Evolutionary conservation across 2,888 invertebrate species (phyloP), one percentile per base, ranked within the genome.

Genomic region (Cosmia pyralina): DNA sequence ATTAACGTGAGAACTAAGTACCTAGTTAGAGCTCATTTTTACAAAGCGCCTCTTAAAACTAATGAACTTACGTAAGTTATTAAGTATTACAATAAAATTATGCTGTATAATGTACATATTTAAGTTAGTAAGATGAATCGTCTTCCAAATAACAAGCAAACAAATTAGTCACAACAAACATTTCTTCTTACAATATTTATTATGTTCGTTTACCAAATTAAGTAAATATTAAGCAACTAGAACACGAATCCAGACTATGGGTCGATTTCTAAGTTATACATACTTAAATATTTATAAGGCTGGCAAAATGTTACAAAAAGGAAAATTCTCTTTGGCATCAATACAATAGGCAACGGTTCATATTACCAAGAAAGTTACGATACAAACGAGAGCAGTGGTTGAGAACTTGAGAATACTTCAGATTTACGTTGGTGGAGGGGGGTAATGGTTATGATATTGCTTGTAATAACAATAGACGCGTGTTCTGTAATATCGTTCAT

Each of bases 331-430:
- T 72, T 76, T 71, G 75, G 74, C 64, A 77, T 71, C 58, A 75
- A 64, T 50, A 77, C 69, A 83, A 75, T 59, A 74, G 53, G 70
- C 58, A 55, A 52, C 52, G 57, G 50, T 63, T 72, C 58, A 22
- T 64, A 52, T 79, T 82, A 77, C 63, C 41, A 77, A 77, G 74
- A 76, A 77, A 77, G 64, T 76, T 75, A 71, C 58, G 46, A 72
- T 72, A 67, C 63, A 64, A 48, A 48, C 59, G 52, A 60, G 38
- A 72, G 34, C 58, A 72, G 72, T 64, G 68, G 77, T 73, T 75
- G 28, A 62, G 72, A 77, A 62, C 62, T 72, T 72, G 76, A 79
- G 63, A 81, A 67, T 76, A 69, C 65, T 73, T 72, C 55, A 71
- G 60, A 41, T 28, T 52, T 67, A 69, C 63, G 22, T 53, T 50